phyloP scores from a whole-genome alignment of 1,140 invertebrate genomes.

The Acromyrmex heyeri region DNA sequence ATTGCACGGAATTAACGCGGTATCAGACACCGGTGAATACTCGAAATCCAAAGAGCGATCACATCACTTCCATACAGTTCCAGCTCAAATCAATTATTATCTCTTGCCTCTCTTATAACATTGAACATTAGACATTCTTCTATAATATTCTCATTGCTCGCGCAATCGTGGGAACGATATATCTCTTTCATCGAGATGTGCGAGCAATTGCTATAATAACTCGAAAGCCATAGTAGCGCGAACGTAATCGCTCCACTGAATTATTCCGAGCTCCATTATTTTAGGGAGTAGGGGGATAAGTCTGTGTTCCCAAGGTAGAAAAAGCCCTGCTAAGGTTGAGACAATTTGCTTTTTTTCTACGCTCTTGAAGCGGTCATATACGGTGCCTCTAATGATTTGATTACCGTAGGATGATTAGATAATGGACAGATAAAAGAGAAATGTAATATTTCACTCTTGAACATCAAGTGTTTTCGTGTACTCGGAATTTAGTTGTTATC shows the following conservation, averaged over 20 bases:
- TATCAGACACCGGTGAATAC: background rate
- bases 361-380: background rate
- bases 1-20: slow-evolving; percentile 28
- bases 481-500: background rate
- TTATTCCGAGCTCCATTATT: slow-evolving; percentile 55
- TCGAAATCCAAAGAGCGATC: slow-evolving; percentile 7
- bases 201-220: slow-evolving; percentile 50
- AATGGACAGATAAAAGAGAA: background rate
- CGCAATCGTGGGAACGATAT: slow-evolving; percentile 43
- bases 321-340: slow-evolving; percentile 12
- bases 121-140: slow-evolving; percentile 13
- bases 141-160: slow-evolving; percentile 11
- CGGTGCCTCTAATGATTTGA: slow-evolving; percentile 8
- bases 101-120: slow-evolving; percentile 16
- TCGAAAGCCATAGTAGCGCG: slow-evolving; percentile 37
- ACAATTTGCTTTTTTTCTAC: slow-evolving; percentile 45
- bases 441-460: slow-evolving; percentile 4
- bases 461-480: background rate
- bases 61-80: background rate
- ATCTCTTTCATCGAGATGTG: slow-evolving; percentile 42
- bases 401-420: slow-evolving; percentile 28
- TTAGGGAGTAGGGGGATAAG: slow-evolving; percentile 30
- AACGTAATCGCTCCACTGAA: slow-evolving; percentile 55
- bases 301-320: slow-evolving; percentile 3
- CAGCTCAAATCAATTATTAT: slow-evolving; percentile 37